These are phyloP conservation scores for Anneissia japonica DNA, from an alignment of 35 echinoderm and acorn worm species.

Conservation along the genomic window DNA sequence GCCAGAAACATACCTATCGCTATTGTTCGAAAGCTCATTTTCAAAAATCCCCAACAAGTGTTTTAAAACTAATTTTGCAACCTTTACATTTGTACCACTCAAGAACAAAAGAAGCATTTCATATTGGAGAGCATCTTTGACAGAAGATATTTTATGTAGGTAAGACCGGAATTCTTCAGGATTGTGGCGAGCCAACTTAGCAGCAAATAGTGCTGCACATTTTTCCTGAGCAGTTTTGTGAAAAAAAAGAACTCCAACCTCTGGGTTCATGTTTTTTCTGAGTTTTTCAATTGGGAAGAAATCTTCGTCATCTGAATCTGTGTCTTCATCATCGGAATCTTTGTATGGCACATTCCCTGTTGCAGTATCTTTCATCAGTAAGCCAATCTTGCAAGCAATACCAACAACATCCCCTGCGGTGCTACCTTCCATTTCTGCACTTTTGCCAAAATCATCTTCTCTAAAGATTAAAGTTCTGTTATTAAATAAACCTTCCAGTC, in stretches of 20 bases:
- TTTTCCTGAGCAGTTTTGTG: neutral
- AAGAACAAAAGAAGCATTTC: neutral
- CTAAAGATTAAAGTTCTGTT: neutral
- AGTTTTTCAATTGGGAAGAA: neutral
- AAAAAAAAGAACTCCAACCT: neutral
- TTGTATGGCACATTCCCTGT: neutral
- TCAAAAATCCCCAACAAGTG: neutral
- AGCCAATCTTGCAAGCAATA: neutral
- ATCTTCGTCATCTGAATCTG: neutral
- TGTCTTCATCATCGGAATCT: neutral
- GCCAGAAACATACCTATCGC: neutral
- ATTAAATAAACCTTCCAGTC: neutral
- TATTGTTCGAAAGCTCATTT: neutral
- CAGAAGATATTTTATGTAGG: neutral
- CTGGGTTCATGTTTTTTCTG: neutral
- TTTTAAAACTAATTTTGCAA: neutral
- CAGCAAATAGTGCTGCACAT: neutral
- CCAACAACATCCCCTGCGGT: neutral
- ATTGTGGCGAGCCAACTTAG: neutral
- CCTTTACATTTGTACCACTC: neutral
- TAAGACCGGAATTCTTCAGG: neutral
- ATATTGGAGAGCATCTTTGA: neutral
- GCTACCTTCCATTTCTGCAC: neutral
- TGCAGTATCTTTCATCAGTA: neutral
- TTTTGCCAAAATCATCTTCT: neutral